Base-by-base conservation (phyloP, 1,140 invertebrate genomes). In the Hyposmocoma kahamanoa region DNA sequence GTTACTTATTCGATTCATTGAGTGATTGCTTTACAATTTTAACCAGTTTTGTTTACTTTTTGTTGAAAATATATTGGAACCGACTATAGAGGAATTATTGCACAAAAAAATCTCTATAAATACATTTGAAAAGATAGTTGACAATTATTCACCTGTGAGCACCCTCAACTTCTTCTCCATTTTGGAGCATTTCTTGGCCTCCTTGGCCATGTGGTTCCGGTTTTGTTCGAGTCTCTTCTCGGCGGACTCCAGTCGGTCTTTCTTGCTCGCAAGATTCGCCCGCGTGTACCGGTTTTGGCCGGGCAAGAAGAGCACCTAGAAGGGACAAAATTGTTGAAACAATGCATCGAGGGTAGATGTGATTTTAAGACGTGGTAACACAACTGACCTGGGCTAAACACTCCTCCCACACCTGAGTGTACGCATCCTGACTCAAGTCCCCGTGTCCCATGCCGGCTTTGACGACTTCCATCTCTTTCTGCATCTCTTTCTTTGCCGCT, bases 151-250 rank as follows among this genome's bases (percentile, higher is more conserved):
- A 82, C 80, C 97, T 11, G 97, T 95, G 1, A 99, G 87, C 43
- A 99, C 94, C 87, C 97, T 95, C 1, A 99, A 86, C 87, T 98
- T 99, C 76, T 99, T 99, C 81, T 99, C 98, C 88, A 98, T 93
- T 88, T 99, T 99, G 0, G 95, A 95, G 41, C 97, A 98, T 50
- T 93, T 91, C 87, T 98, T 99, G 0, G 97, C 97, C 87, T 98
- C 96, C 53, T 92, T 93, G 8, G 94, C 94, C 97, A 99, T 99
- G 70, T 97, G 96, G 44, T 90, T 91, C 62, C 97, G 89, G 86
- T 99, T 99, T 71, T 94, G 93, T 83, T 99, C 97, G 5, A 99
- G 85, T 59, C 94, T 88, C 68, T 98, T 97, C 71, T 98, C 96
- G 0, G 93, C 90, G 0, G 96, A 97, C 84, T 99, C 97, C 24